Percentiles rank a stretch among this genome's conserved stretches.
Evolutionary conservation across 2,113 vertebrate genomes (phyloP).

Genomic region (Mobula birostris): DNA sequence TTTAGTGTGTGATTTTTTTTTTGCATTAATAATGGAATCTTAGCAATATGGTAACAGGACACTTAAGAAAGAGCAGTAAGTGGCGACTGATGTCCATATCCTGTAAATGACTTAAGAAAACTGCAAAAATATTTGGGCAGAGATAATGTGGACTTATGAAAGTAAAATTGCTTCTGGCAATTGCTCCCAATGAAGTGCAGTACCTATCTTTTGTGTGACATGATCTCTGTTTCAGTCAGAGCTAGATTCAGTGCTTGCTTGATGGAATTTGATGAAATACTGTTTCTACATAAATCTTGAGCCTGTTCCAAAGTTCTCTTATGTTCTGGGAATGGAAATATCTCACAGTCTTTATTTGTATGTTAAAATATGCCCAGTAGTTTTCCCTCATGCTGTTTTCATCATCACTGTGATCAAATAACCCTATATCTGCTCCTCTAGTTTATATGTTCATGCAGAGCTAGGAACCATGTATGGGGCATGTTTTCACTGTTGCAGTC

Average conservation of each 20-base stretch:
- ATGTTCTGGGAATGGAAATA: background rate
- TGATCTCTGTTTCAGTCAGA: background rate
- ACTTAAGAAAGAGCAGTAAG: no score
- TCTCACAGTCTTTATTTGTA: background rate
- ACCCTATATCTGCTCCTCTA: background rate
- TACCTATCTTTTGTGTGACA: background rate
- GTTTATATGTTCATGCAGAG: background rate
- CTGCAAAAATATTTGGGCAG: no score
- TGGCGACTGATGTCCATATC: no score
- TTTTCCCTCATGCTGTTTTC: background rate
- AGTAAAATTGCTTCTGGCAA: no score
- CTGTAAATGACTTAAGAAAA: no score
- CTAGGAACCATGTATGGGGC: conserved; percentile 6
- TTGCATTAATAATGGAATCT: background rate
- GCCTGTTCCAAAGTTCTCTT: background rate
- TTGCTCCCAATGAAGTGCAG: background rate
- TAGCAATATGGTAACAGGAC: no score
- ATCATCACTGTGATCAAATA: background rate
- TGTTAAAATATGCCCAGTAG: background rate
- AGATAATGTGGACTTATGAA: no score
- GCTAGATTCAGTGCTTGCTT: background rate
- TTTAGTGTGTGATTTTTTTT: background rate
- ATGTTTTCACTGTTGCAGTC: conserved; percentile 33
- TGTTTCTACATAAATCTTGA: background rate
- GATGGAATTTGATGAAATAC: background rate